Conservation (phyloP, 2,888 invertebrate species). For the Bedellia somnulentella region DNA sequence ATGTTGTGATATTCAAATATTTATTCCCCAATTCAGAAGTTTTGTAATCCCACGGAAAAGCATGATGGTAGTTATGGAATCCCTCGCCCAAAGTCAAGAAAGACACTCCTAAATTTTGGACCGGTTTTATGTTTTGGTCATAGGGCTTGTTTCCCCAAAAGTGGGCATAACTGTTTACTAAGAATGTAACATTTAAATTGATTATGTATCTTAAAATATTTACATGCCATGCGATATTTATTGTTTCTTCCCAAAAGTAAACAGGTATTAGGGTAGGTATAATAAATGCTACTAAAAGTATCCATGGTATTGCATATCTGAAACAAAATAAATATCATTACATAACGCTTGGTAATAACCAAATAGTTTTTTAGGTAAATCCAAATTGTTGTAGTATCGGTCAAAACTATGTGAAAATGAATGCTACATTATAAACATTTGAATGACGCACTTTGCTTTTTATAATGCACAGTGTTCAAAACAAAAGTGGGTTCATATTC, state of each 20-base stretch:
- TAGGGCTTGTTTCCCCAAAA: conserved; percentile 43
- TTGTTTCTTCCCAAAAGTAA: conserved; percentile 62
- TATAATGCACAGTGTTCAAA: too few species aligned
- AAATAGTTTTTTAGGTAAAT: too few species aligned
- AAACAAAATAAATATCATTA: too few species aligned
- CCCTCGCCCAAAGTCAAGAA: conserved; percentile 52
- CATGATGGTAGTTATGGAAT: conserved; percentile 76
- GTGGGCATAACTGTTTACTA: conserved; percentile 69
- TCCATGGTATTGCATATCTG: conserved; percentile 64
- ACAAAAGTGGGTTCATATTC: too few species aligned
- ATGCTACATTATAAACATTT: too few species aligned
- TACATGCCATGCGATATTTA: conserved; percentile 33
- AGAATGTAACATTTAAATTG: conserved; percentile 64
- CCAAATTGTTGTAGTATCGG: too few species aligned
- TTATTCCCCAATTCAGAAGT: conserved; percentile 34
- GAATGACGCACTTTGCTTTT: too few species aligned
- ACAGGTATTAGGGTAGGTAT: conserved; percentile 62
- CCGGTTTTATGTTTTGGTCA: conserved; percentile 25
- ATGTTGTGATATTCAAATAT: conserved; percentile 15
- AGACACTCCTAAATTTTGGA: conserved; percentile 16
- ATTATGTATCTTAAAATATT: conserved; percentile 54
- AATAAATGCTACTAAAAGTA: conserved; percentile 50
- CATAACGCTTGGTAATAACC: too few species aligned
- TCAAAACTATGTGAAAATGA: too few species aligned
- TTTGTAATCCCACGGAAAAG: conserved; percentile 75